Percentiles rank a stretch among this genome's conserved stretches.
These are phyloP conservation scores for Haemorhous mexicanus DNA, from an alignment of 2,113 vertebrate genomes.

Conservation along the genomic window DNA sequence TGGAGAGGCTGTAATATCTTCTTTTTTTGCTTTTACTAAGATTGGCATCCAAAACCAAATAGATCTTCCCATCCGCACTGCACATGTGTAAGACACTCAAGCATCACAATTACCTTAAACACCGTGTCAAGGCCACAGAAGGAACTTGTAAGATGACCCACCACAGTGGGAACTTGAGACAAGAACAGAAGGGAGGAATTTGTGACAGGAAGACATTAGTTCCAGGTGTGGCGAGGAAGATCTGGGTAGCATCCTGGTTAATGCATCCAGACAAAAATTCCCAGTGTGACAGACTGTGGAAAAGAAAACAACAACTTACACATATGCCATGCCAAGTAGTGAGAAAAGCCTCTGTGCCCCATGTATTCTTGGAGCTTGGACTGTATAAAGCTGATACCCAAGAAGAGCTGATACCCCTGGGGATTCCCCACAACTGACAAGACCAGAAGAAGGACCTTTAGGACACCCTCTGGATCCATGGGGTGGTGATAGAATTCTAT, in stretches of 20 bases:
- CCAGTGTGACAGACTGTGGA: not conserved
- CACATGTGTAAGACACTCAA: not conserved
- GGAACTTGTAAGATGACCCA: not conserved
- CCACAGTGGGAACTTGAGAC: not conserved
- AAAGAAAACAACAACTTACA: not conserved
- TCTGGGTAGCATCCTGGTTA: too few species aligned
- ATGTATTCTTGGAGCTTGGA: rapidly evolving
- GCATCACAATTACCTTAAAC: not conserved
- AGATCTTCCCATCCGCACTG: not conserved
- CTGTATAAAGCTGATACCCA: not conserved
- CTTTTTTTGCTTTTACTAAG: not conserved
- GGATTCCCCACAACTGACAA: not conserved
- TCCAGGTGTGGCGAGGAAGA: rapidly evolving
- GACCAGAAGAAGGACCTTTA: not conserved
- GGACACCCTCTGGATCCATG: not conserved
- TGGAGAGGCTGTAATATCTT: not conserved
- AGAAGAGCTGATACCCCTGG: not conserved
- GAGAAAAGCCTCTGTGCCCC: not conserved
- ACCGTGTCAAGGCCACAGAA: not conserved
- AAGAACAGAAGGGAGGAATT: not conserved
- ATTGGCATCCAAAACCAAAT: not conserved
- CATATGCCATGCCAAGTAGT: too few species aligned
- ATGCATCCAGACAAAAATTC: not conserved
- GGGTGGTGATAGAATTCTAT: not conserved
- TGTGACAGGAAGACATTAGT: not conserved